Percentiles rank a stretch among this genome's conserved stretches.
phyloP scores from a whole-genome alignment of 2,888 invertebrate genomes.

The Drosophila nr. medialis region DNA sequence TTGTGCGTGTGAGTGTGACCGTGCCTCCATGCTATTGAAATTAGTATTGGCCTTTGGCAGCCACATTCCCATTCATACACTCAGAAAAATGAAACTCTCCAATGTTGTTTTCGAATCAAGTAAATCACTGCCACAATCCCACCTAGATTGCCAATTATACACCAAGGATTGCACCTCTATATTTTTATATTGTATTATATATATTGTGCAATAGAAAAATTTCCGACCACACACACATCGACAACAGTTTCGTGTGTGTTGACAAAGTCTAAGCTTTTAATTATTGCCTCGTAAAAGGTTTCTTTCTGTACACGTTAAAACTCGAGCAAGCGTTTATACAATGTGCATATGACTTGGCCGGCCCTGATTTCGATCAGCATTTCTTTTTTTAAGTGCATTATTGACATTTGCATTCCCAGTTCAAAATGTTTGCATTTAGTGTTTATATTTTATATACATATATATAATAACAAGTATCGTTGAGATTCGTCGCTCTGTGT shows the following conservation, averaged over 20 bases:
- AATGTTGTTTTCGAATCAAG: not conserved
- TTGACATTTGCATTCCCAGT: constrained; percentile 7
- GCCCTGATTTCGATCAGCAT: not conserved
- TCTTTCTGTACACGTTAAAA: not conserved
- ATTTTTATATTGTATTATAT: not conserved
- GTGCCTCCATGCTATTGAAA: constrained; percentile 42
- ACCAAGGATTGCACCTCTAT: not conserved
- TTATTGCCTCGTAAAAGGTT: not conserved
- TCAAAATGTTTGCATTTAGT: constrained; percentile 40
- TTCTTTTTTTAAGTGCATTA: not conserved
- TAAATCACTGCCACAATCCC: not conserved
- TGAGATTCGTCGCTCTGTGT: constrained; percentile 16
- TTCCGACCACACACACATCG: not conserved
- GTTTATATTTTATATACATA: constrained; percentile 16
- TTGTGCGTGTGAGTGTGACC: not conserved
- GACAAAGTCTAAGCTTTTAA: not conserved
- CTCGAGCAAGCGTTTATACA: not conserved
- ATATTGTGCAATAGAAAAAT: not conserved
- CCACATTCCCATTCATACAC: constrained; percentile 7
- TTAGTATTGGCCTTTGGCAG: constrained; percentile 53
- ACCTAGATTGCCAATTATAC: not conserved
- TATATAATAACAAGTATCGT: constrained; percentile 31
- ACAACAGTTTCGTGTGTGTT: not conserved
- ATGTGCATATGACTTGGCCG: not conserved
- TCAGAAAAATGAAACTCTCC: not conserved